Conservation (phyloP, 2,113 vertebrate genomes). For the Menidia beryllina region DNA sequence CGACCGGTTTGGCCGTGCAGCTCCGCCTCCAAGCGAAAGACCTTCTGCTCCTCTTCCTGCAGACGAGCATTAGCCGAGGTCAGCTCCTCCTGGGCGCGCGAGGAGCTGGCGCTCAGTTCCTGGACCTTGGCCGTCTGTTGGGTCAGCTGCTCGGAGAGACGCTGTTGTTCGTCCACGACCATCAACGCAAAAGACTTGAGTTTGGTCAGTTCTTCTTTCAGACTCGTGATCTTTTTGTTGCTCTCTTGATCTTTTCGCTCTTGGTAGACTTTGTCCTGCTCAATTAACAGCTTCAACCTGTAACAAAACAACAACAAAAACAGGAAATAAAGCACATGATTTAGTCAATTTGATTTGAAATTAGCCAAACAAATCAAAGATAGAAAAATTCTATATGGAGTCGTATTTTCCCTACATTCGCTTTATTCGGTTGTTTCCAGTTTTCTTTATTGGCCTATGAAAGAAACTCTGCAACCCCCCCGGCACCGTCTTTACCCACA, state of each 20-base stretch:
- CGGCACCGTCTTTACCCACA: slow-evolving; percentile 32
- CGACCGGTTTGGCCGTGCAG: slow-evolving; percentile 82
- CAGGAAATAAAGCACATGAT: slow-evolving; percentile 20
- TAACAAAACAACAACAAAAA: too few species aligned
- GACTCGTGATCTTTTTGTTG: slow-evolving; percentile 82
- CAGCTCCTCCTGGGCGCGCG: slow-evolving; percentile 87
- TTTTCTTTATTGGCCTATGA: slow-evolving; percentile 4
- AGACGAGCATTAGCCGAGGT: slow-evolving; percentile 83
- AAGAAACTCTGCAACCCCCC: slow-evolving; percentile 15
- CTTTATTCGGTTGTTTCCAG: neutral
- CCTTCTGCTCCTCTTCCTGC: slow-evolving; percentile 89
- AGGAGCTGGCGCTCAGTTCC: slow-evolving; percentile 83
- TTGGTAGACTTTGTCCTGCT: slow-evolving; percentile 89
- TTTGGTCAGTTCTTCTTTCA: slow-evolving; percentile 94
- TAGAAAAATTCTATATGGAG: neutral
- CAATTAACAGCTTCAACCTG: slow-evolving; percentile 93
- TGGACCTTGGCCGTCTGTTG: slow-evolving; percentile 89
- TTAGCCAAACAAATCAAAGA: neutral
- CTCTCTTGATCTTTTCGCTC: slow-evolving; percentile 89
- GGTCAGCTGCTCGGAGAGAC: slow-evolving; percentile 87
- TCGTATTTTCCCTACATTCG: neutral
- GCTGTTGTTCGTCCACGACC: slow-evolving; percentile 96
- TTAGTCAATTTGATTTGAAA: neutral
- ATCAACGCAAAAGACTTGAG: slow-evolving; percentile 96
- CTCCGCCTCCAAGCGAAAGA: slow-evolving; percentile 86